Conservation (phyloP, 2,113 vertebrate species). For the Dipodomys stephensi region DNA sequence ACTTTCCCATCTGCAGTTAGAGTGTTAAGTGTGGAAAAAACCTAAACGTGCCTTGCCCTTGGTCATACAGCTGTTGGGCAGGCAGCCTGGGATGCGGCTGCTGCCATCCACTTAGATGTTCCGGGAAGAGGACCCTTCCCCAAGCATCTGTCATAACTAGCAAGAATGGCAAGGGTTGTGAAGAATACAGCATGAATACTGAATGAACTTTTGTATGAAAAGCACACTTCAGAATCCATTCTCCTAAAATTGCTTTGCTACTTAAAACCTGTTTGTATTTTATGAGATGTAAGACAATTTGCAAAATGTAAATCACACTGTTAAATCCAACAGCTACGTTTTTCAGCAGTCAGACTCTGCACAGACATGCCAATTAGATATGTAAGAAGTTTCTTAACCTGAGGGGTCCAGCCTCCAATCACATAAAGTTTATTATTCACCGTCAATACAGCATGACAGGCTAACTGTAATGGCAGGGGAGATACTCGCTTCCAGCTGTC, state of each 20-base stretch:
- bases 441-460: conserved; percentile 90
- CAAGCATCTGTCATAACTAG: neutral
- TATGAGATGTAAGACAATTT: neutral
- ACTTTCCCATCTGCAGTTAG: neutral
- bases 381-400: conserved; percentile 87
- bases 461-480: conserved; percentile 93
- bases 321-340: conserved; percentile 1
- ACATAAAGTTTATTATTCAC: conserved; percentile 93
- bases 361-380: neutral
- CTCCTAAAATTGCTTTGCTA: conserved; percentile 19
- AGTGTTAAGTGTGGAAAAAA: neutral
- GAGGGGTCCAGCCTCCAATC: conserved; percentile 96
- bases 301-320: neutral
- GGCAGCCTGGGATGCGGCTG: neutral
- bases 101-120: neutral
- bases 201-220: neutral
- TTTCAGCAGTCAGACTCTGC: conserved; percentile 30
- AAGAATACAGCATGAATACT: neutral
- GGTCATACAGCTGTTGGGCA: neutral
- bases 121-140: neutral
- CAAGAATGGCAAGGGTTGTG: neutral
- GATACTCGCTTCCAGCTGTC: conserved; percentile 93
- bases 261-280: neutral
- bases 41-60: neutral
- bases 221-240: conserved; percentile 53